phyloP scores from a whole-genome alignment of 2,888 invertebrate species.

The Drosophila conformis region DNA sequence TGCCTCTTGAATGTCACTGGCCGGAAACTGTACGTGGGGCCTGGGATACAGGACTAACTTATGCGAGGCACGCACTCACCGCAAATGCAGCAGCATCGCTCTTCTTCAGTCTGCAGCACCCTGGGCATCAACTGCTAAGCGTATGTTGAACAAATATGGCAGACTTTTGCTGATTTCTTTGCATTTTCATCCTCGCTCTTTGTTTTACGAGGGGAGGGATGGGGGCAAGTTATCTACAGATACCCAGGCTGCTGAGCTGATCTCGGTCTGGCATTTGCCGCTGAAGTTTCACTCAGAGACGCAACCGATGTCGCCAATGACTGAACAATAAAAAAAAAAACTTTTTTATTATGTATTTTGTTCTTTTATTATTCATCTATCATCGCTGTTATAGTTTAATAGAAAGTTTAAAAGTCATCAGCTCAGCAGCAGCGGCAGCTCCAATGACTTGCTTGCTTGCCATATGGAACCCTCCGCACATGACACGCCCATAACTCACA shows the following conservation, averaged over 20 bases:
- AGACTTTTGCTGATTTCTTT: constrained; percentile 61
- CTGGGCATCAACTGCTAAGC: constrained; percentile 46
- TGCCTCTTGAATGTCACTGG: constrained; percentile 28
- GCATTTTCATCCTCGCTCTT: constrained; percentile 17
- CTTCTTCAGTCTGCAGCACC: constrained; percentile 67
- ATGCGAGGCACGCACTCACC: constrained; percentile 79
- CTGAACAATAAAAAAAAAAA: constrained; percentile 43
- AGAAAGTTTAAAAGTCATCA: constrained; percentile 80
- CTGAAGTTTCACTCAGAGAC: constrained; percentile 56
- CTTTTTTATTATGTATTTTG: constrained; percentile 79
- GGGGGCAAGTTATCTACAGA: not conserved
- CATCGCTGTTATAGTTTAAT: constrained; percentile 80
- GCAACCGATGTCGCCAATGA: constrained; percentile 69
- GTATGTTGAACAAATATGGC: constrained; percentile 67
- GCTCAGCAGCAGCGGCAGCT: constrained; percentile 44
- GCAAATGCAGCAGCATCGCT: constrained; percentile 79
- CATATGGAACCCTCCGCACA: constrained; percentile 57
- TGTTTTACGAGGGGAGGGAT: not conserved
- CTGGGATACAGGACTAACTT: constrained; percentile 59
- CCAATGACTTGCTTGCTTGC: constrained; percentile 69
- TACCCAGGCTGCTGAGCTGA: constrained; percentile 3
- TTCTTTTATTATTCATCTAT: constrained; percentile 79
- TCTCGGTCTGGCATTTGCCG: constrained; percentile 7
- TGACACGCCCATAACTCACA: constrained; percentile 51
- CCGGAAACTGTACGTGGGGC: constrained; percentile 23